phyloP scores from a whole-genome alignment of 2,113 vertebrate genomes.

The Anser cygnoides region DNA sequence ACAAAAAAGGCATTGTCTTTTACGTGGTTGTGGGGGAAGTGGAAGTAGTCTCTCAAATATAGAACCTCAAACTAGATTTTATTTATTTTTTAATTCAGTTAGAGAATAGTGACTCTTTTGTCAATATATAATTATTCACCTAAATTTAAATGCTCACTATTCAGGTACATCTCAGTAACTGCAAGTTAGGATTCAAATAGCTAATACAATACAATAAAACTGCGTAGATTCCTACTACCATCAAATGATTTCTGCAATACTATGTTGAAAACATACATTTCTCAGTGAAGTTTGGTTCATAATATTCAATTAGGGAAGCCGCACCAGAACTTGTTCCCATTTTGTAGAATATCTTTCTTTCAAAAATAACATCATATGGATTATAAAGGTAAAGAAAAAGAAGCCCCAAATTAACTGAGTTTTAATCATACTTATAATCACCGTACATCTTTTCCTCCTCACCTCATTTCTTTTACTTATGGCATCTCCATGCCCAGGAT shows the following conservation, averaged over 20 bases:
- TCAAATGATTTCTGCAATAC: not conserved
- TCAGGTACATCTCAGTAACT: not conserved
- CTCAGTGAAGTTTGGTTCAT: not conserved
- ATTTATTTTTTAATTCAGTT: not conserved
- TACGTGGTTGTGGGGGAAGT: not conserved
- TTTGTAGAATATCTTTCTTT: not conserved
- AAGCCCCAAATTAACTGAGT: not conserved
- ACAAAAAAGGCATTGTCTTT: not conserved
- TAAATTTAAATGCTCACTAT: not conserved
- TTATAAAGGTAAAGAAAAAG: not conserved
- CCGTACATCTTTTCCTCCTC: not conserved
- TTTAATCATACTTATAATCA: not conserved
- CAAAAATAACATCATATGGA: not conserved
- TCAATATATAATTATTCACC: not conserved
- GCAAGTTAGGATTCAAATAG: not conserved
- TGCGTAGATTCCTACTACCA: not conserved
- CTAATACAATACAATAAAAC: not conserved
- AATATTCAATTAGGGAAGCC: not conserved
- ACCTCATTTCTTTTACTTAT: not conserved
- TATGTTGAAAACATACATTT: not conserved
- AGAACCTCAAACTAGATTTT: not conserved
- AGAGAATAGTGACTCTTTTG: not conserved
- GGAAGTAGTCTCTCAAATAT: not conserved
- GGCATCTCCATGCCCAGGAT: not conserved
- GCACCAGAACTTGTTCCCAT: not conserved